Percentiles rank a stretch among this genome's conserved stretches.
phyloP scores from a whole-genome alignment of 2,888 invertebrate species.

The Ecliptopera silaceata region DNA sequence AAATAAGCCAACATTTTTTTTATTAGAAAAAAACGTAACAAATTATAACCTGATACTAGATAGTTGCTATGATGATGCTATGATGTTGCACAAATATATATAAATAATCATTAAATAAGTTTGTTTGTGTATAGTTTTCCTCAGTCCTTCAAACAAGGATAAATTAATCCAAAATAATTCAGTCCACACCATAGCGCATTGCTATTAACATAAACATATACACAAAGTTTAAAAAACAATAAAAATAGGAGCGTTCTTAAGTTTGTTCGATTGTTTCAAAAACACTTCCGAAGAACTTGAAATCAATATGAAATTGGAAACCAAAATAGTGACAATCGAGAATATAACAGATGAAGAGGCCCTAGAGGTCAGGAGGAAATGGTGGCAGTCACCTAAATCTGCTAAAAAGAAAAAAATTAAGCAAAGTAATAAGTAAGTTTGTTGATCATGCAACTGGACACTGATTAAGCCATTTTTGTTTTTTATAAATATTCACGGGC shows the following conservation, averaged over 20 bases:
- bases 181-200: neutral
- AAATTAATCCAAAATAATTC: neutral
- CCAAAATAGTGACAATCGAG: conserved; percentile 47
- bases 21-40: too few relatives aligned
- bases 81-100: too few relatives aligned
- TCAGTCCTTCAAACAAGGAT: too few relatives aligned
- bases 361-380: conserved; percentile 58
- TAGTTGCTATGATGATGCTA: too few relatives aligned
- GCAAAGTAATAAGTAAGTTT: conserved; percentile 47
- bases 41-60: too few relatives aligned
- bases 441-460: too few relatives aligned
- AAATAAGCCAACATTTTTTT: too few relatives aligned
- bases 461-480: too few relatives aligned
- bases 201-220: neutral
- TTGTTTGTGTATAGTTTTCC: too few relatives aligned
- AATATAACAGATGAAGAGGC: conserved; percentile 58
- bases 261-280: neutral
- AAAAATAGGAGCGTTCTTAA: conserved; percentile 3
- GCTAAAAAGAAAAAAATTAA: conserved; percentile 52
- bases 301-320: conserved; percentile 12
- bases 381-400: conserved; percentile 70
- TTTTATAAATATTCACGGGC: too few relatives aligned
- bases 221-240: neutral
- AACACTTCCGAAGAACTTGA: neutral
- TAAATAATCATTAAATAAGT: too few relatives aligned